Percentiles rank a stretch among this genome's conserved stretches.
Conservation (phyloP, 1,140 invertebrate genomes). For the Hestina assimilis region DNA sequence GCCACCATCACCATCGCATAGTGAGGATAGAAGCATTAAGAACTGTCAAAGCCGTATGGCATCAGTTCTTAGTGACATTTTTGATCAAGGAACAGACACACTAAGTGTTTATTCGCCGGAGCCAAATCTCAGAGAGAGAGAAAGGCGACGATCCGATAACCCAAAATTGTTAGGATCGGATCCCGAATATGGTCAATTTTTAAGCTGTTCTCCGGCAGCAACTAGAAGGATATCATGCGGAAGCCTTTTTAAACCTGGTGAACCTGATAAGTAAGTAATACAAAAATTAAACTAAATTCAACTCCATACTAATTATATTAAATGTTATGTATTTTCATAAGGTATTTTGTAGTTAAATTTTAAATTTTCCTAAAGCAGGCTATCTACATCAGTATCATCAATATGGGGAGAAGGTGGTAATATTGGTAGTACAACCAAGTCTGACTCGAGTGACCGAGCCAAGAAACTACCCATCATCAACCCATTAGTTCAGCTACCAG, state of each 20-base stretch:
- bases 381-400: conserved; percentile 76
- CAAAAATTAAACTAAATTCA: too few species aligned
- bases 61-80: conserved; percentile 70
- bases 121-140: conserved; percentile 57
- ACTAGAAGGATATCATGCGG: conserved; percentile 88
- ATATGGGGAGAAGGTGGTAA: conserved; percentile 74
- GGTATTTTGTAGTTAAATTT: neutral
- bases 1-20: conserved; percentile 82
- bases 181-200: conserved; percentile 79
- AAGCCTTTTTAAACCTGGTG: conserved; percentile 84
- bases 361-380: conserved; percentile 42
- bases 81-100: conserved; percentile 65
- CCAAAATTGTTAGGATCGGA: conserved; percentile 81
- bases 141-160: conserved; percentile 78
- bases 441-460: conserved; percentile 69
- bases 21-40: conserved; percentile 73
- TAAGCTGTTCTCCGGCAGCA: conserved; percentile 85
- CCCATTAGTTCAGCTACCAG: conserved; percentile 89
- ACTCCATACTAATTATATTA: too few species aligned
- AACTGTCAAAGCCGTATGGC: conserved; percentile 61
- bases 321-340: too few species aligned
- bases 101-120: conserved; percentile 66
- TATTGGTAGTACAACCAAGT: conserved; percentile 40
- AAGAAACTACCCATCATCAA: conserved; percentile 94
- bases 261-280: conserved; percentile 79